A percentile compares a stretch with the other conserved stretches of the same genome.
phyloP scores from a whole-genome alignment of 2,888 invertebrate species.

The Crepidodera aurea region DNA sequence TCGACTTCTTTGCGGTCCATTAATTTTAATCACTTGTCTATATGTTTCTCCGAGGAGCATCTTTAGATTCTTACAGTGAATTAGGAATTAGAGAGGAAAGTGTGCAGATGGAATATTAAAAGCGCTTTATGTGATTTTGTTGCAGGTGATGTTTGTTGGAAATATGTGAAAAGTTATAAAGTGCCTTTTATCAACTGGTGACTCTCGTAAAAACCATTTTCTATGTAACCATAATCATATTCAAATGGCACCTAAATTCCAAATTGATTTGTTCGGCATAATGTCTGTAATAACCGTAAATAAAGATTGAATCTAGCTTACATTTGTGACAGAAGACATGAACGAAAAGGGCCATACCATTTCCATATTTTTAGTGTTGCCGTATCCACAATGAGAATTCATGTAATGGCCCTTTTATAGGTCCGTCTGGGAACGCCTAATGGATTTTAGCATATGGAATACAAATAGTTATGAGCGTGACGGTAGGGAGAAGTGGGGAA shows the following conservation, averaged over 20 bases:
- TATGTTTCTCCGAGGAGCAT: background rate
- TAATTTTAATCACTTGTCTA: conserved; percentile 20
- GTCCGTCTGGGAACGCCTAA: background rate
- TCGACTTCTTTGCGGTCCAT: conserved; percentile 6
- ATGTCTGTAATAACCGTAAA: conserved; percentile 2
- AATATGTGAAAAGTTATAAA: too few relatives aligned
- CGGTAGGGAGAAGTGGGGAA: background rate
- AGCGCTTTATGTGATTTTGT: too few relatives aligned
- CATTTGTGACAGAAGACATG: background rate
- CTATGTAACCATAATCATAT: background rate
- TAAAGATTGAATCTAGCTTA: background rate
- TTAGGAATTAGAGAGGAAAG: background rate
- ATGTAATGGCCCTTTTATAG: conserved; percentile 4
- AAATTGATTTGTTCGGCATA: conserved; percentile 1
- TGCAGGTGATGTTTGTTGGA: too few relatives aligned
- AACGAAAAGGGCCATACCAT: background rate
- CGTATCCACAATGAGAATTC: conserved; percentile 7
- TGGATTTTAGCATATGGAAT: conserved; percentile 4
- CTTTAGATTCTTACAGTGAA: conserved; percentile 1
- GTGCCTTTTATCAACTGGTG: too few relatives aligned
- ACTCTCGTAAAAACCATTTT: background rate
- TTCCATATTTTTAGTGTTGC: conserved; percentile 3
- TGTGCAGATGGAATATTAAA: background rate
- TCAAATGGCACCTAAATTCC: background rate
- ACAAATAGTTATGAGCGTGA: background rate